Conservation (phyloP, 1,140 invertebrate species). For the Aphis gossypii region DNA sequence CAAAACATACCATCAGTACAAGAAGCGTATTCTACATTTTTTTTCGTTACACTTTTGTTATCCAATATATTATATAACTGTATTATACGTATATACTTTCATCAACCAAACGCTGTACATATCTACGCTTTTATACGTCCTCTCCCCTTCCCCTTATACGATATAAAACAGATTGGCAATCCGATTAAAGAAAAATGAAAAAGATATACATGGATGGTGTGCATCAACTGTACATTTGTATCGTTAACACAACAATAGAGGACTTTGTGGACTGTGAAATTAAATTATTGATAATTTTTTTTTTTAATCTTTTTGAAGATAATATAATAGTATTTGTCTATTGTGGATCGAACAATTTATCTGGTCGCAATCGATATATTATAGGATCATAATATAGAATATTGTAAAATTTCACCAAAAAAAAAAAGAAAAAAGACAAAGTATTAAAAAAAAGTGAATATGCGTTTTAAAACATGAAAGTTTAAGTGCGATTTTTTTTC, state of each 20-base stretch:
- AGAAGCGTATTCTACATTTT: background rate
- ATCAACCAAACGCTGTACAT: background rate
- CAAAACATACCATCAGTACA: background rate
- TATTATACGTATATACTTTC: background rate
- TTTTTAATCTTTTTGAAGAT: background rate
- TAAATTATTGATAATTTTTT: background rate
- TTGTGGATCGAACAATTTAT: background rate
- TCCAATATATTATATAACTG: background rate
- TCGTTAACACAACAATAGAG: slow-evolving; percentile 8
- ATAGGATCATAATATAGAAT: background rate
- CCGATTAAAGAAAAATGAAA: background rate
- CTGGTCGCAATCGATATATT: background rate
- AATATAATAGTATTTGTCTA: background rate
- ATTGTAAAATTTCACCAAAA: background rate
- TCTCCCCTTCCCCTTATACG: no score
- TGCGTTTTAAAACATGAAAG: background rate
- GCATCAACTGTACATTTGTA: background rate
- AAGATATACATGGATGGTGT: background rate
- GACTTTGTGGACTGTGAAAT: background rate
- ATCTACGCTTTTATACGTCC: background rate
- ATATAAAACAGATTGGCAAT: slow-evolving; percentile 18
- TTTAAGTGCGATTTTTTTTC: background rate
- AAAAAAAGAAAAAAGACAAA: background rate
- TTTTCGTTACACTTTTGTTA: slow-evolving; percentile 23
- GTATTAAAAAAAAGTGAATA: background rate